phyloP scores from a whole-genome alignment of 2,797 vertebrate species.

The Chelon auratus region DNA sequence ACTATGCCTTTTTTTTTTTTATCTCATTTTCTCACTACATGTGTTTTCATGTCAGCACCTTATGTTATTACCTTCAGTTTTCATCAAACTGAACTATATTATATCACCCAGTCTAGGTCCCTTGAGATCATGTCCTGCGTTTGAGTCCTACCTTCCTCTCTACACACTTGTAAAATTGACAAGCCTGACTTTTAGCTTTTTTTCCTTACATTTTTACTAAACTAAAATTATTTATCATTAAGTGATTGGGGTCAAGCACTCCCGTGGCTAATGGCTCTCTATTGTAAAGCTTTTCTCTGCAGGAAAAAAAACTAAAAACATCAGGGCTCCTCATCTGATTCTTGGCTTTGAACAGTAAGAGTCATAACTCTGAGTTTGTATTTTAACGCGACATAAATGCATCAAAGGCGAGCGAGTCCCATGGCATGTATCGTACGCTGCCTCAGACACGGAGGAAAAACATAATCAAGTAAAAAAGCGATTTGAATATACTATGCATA shows the following conservation, averaged over 20 bases:
- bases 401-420: conserved; percentile 56
- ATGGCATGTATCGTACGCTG: conserved; percentile 47
- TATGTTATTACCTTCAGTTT: too few relatives aligned
- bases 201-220: too few relatives aligned
- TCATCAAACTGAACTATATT: too few relatives aligned
- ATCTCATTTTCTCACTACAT: too few relatives aligned
- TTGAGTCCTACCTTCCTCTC: too few relatives aligned
- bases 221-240: background rate
- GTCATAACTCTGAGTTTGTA: conserved; percentile 41
- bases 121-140: too few relatives aligned
- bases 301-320: conserved; percentile 23
- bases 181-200: too few relatives aligned
- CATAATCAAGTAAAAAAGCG: conserved; percentile 40
- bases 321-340: too few relatives aligned
- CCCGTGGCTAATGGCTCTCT: background rate
- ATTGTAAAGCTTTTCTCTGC: conserved; percentile 6
- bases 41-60: too few relatives aligned
- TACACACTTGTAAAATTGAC: too few relatives aligned
- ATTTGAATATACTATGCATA: conserved; percentile 56
- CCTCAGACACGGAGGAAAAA: conserved; percentile 25
- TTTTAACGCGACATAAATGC: conserved; percentile 42
- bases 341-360: background rate
- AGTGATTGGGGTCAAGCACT: conserved; percentile 1
- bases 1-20: too few relatives aligned
- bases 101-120: too few relatives aligned